Evolutionary conservation across 1,140 invertebrate genomes (phyloP), one percentile per base, ranked within the genome.

Genomic region (Whitmania pigra): DNA sequence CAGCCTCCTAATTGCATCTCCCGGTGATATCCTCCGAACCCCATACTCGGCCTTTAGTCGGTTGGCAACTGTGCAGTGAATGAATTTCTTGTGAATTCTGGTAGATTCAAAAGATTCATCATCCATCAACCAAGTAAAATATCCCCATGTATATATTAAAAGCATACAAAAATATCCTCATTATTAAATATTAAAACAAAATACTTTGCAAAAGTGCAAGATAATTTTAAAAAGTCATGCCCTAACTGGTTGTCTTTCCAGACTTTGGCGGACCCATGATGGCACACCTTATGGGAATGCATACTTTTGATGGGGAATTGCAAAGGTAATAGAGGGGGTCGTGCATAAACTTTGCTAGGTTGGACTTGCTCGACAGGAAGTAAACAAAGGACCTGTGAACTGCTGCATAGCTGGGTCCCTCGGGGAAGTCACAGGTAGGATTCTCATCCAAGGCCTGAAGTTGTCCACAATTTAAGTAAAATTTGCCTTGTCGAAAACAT

Each of bases 191-290:
- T n/a, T 36, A 36, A 36, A 6, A 36, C 31, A 36, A 36, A 36
- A 36, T 6, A 36, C 6, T 3, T 6, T 49, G 43, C 43, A 49
- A 36, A 13, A 49, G 43, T 49, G 43, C 43, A 49, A 49, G 43
- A 49, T 3, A 57, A 63, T 1, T 4, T 22, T 13, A 71, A 71
- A 55, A 29, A 17, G 18, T 3, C 1, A 17, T 71, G n/a, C 13
- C 79, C 79, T 78, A 76, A 82, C 82, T 75, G 69, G 82, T 77
- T 5, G 81, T 82, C 79, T 83, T 83, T 27, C 82, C 82, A 57
- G 78, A 79, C 71, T 82, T 83, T 25, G 82, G 82, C 69, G 82
- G 82, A n/a, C 82, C 82, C 63, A 82, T 76, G 36, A 83, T 78
- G 22, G 79, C 78, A 69, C 83, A 74, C 63, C 77, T 77, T 67